Evolutionary conservation across 1,140 invertebrate genomes (phyloP).

Genomic region (Harlomillsia oculata): DNA sequence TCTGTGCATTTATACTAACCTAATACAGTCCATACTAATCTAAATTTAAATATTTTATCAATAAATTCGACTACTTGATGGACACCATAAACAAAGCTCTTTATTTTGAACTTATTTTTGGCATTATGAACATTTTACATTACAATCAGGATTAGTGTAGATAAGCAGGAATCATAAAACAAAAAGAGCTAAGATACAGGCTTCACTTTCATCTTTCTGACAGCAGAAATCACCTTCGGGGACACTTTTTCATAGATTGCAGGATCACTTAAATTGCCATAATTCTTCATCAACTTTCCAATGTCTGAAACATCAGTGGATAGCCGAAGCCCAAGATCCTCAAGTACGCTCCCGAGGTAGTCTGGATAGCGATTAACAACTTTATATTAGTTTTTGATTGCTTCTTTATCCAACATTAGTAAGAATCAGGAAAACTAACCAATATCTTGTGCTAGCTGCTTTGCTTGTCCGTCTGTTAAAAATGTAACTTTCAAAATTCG

Average conservation of each 20-base stretch:
- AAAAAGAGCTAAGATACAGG: background rate
- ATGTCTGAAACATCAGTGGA: slow-evolving; percentile 21
- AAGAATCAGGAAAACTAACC: too few species aligned
- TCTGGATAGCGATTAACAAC: slow-evolving; percentile 20
- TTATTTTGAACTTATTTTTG: too few species aligned
- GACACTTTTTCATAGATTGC: slow-evolving; percentile 18
- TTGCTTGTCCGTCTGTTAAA: slow-evolving; percentile 30
- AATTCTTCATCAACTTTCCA: slow-evolving; percentile 30
- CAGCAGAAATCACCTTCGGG: slow-evolving; percentile 11
- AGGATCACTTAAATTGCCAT: slow-evolving; percentile 16
- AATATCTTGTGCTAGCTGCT: slow-evolving; percentile 33
- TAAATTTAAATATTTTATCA: slow-evolving; percentile 17
- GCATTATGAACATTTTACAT: too few species aligned
- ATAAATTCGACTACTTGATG: slow-evolving; percentile 13
- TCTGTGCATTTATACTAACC: slow-evolving; percentile 13
- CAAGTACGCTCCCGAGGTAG: slow-evolving; percentile 30
- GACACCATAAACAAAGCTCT: too few species aligned
- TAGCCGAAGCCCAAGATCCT: slow-evolving; percentile 27
- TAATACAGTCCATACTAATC: background rate
- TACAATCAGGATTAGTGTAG: too few species aligned
- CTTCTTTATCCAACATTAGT: background rate
- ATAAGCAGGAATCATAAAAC: too few species aligned
- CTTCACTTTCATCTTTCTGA: slow-evolving; percentile 28
- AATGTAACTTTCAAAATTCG: slow-evolving; percentile 23
- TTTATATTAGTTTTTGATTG: background rate